These are phyloP conservation scores for Capitulum mitella DNA, from an alignment of 2,888 invertebrate species.

Conservation along the genomic window DNA sequence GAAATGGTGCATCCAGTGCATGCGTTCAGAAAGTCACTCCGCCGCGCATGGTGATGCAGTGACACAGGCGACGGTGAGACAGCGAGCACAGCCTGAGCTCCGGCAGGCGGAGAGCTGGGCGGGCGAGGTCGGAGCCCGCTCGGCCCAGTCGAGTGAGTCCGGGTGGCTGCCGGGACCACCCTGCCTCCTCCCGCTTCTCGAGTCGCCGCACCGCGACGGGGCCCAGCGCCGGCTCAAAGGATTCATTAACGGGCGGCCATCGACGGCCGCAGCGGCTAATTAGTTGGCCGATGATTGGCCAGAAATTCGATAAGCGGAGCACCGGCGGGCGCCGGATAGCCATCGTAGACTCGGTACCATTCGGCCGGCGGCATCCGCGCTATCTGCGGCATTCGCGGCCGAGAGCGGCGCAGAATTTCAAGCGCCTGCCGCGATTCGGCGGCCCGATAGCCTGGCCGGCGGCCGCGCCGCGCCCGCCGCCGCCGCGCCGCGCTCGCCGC, in stretches of 20 bases:
- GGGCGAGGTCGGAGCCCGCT: too few species aligned
- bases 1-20: too few species aligned
- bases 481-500: background rate
- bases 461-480: background rate
- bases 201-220: background rate
- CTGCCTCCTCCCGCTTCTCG: background rate
- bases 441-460: background rate
- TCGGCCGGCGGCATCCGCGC: background rate
- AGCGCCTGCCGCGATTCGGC: background rate
- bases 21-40: too few species aligned
- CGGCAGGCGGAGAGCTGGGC: too few species aligned
- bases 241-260: background rate
- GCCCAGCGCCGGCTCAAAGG: background rate
- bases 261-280: background rate
- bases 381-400: background rate
- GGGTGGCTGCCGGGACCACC: background rate
- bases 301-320: conserved; percentile 12
- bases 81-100: too few species aligned
- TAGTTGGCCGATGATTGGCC: background rate
- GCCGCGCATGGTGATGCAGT: too few species aligned
- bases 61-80: too few species aligned
- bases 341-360: background rate
- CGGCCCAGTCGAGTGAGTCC: too few species aligned
- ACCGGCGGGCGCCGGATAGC: background rate
- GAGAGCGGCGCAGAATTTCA: background rate